Base-by-base conservation (phyloP, 2,888 invertebrate genomes). In the Drosophila anomalata region DNA sequence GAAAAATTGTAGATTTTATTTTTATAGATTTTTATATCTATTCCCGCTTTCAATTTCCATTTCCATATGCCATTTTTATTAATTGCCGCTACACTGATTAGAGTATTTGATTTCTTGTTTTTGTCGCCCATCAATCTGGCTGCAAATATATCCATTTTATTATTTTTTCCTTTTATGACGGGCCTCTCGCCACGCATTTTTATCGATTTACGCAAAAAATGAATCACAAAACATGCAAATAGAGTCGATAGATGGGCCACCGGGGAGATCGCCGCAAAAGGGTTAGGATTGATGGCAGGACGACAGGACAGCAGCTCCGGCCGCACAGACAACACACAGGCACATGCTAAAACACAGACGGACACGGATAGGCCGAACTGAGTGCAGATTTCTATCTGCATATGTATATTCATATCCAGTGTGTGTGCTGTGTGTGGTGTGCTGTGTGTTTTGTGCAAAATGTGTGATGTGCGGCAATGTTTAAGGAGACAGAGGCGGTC, bases 141-240 rank as follows among this genome's bases (percentile, higher is more conserved):
- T 61, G 54, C 51, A 47, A 66, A 46, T 61, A 22, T 44, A 20
- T 44, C 44, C 12, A 20, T 22, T 44, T 20, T 42, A 20, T 20
- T 44, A 22, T 41, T 33, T 26, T 14, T 22, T 7, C 44, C 26
- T 42, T 54, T 47, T 48, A 41, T 24, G 36, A n/a, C 6, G 59
- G 42, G 8, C 54, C 53, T 65, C 62, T 65, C 58, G 55, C 76
- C 82, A 82, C 85, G 74, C 61, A 65, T 65, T 65, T 76, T 84
- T 80, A 85, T 85, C 75, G 86, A 85, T 81, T 75, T 73, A 59
- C 62, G 63, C 46, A 56, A 57, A 54, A 60, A 60, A 60, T 46
- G 79, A 80, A 80, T 80, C 65, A 76, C 67, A 83, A 80, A 79
- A 83, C 68, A 84, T 84, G 85, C 81, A 81, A 79, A 79, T 79